A percentile compares a stretch with the other conserved stretches of the same genome.
These are phyloP conservation scores for Drosophila oshimai DNA, from an alignment of 1,140 invertebrate species.

Conservation along the genomic window DNA sequence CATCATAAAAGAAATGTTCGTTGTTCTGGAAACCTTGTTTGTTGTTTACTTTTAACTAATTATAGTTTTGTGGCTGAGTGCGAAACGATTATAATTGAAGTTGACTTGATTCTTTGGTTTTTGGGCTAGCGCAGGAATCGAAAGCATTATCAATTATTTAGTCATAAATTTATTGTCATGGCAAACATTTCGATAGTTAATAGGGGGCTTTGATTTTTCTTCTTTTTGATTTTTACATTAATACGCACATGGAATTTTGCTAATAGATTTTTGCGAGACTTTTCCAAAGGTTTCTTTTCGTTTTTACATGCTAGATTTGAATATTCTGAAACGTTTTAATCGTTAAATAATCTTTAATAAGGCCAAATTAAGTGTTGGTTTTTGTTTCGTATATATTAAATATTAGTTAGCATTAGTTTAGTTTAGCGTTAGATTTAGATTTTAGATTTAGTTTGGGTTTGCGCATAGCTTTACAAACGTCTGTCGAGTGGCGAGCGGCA, in stretches of 20 bases:
- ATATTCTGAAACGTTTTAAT: conserved; percentile 31
- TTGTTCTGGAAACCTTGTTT: conserved; percentile 81
- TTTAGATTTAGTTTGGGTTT: conserved; percentile 32
- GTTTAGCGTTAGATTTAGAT: conserved; percentile 40
- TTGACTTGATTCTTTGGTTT: conserved; percentile 10
- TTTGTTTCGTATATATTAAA: conserved; percentile 49
- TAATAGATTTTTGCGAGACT: conserved; percentile 68
- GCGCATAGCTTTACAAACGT: conserved; percentile 31
- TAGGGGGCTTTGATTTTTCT: conserved; percentile 33
- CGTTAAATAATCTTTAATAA: conserved; percentile 79
- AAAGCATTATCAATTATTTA: conserved; percentile 68
- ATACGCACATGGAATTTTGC: conserved; percentile 70
- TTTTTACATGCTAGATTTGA: conserved; percentile 30
- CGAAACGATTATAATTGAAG: conserved; percentile 53
- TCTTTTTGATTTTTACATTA: conserved; percentile 38
- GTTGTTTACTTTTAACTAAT: conserved; percentile 17
- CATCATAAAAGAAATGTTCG: conserved; percentile 71
- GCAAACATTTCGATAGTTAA: conserved; percentile 74
- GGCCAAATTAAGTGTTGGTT: conserved; percentile 76
- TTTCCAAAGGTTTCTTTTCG: conserved; percentile 57
- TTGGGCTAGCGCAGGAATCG: conserved; percentile 29
- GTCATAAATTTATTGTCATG: conserved; percentile 75
- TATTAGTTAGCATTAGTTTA: conserved; percentile 38
- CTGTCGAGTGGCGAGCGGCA: conserved; percentile 41
- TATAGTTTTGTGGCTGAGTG: conserved; percentile 11